A percentile compares a stretch with the other conserved stretches of the same genome.
phyloP scores from a whole-genome alignment of 2,888 invertebrate species.

The Antheraea assamensis region DNA sequence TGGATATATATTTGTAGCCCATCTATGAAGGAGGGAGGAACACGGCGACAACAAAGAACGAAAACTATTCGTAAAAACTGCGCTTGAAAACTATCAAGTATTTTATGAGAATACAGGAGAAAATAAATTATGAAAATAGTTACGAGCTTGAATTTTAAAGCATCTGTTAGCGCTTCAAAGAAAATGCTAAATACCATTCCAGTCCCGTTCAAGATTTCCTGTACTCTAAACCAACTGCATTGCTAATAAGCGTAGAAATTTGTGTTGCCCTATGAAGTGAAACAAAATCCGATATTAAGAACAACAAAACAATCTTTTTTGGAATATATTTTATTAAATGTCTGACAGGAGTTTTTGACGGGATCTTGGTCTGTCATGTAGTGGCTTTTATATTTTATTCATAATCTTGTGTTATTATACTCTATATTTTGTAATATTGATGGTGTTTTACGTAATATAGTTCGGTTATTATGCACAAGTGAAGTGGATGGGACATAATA shows the following conservation, averaged over 20 bases:
- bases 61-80: background rate
- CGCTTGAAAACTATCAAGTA: background rate
- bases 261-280: background rate
- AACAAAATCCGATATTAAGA: background rate
- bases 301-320: background rate
- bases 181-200: background rate
- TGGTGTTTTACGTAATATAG: no score
- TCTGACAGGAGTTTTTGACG: no score
- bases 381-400: no score
- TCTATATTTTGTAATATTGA: no score
- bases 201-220: background rate
- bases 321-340: no score
- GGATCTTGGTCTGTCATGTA: no score
- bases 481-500: no score
- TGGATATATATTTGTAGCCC: background rate
- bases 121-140: background rate
- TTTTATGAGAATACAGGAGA: background rate
- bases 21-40: no score
- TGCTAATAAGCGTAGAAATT: background rate
- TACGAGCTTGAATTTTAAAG: background rate
- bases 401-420: no score
- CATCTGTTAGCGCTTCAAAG: background rate
- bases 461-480: no score
- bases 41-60: no score
- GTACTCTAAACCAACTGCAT: background rate